Evolutionary conservation across 2,888 invertebrate genomes (phyloP), one percentile per base, ranked within the genome.

Genomic region (Agriopis aurantiaria): DNA sequence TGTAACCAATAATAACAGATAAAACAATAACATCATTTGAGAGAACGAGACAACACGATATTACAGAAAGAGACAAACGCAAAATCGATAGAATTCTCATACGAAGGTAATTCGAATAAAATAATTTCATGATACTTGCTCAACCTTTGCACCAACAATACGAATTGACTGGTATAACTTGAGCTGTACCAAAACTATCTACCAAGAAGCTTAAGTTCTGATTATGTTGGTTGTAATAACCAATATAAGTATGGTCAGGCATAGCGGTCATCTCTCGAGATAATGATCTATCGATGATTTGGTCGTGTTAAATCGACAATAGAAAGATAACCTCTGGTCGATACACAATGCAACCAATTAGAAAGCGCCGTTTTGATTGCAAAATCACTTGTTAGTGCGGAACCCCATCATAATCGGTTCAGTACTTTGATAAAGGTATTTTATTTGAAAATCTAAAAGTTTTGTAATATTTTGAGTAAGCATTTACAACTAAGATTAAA

Each of bases 261-360:
- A 85, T 85, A 86, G 87, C 90, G 92, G 92, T 92, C 92, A 92
- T 89, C 72, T 71, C 84, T 82, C 71, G 74, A 89, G 94, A 94
- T 94, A 93, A 92, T 91, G 89, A 93, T 94, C 93, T 88, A 83
- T 85, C 86, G 91, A 93, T 92, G 91, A 93, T 93, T 92, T 93
- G 91, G 91, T 91, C 85, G 87, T 83, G 90, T 90, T 92, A 91
- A 90, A 90, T 87, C 85, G 89, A 93, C 92, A 93, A 93, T 92
- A 85, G 88, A 81, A 68, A 85, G 89, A 90, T 91, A 91, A 89
- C 90, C 88, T 83, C 88, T 81, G 76, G 45, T 59, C 33, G 45
- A 14, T 76, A 80, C 80, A 91, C 93, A 91, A 92, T 92, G 90
- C 89, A 88, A 91, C 87, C 91, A 93, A 93, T 93, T 93, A 93